Evolutionary conservation across 35 echinoderm and acorn worm species (phyloP).

Genomic region (Heliocidaris erythrogramma): DNA sequence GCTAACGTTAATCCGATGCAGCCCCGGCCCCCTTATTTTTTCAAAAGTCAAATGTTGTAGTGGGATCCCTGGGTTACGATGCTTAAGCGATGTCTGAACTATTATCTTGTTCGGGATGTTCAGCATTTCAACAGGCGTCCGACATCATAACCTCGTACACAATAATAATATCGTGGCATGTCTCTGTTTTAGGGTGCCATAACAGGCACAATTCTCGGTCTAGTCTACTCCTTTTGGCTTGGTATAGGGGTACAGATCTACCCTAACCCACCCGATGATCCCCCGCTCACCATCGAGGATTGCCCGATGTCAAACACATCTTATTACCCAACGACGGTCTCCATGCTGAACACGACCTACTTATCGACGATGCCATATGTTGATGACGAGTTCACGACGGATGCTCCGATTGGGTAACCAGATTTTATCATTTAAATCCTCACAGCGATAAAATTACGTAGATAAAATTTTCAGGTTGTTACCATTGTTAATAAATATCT

Average conservation of each 20-base stretch:
- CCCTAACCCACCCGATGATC: slow-evolving; percentile 36
- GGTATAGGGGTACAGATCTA: slow-evolving; percentile 76
- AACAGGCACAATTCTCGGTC: slow-evolving; percentile 55
- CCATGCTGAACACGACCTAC: not conserved
- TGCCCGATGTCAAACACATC: slow-evolving; percentile 42
- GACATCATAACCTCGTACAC: too few species aligned
- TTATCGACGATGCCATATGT: not conserved
- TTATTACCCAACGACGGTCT: not conserved
- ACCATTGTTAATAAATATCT: too few species aligned
- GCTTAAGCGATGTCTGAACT: too few species aligned
- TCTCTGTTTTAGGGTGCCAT: slow-evolving; percentile 53
- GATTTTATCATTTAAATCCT: not conserved
- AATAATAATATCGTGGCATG: not conserved
- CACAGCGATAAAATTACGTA: not conserved
- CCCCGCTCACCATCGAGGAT: not conserved
- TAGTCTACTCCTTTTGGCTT: slow-evolving; percentile 68
- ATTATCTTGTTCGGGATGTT: too few species aligned
- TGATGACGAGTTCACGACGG: not conserved
- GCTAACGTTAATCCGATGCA: too few species aligned
- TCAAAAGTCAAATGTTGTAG: too few species aligned
- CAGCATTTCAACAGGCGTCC: too few species aligned
- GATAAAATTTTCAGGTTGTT: not conserved
- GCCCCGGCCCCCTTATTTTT: too few species aligned
- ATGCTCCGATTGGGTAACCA: not conserved
- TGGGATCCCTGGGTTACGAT: too few species aligned